These are phyloP conservation scores for Cataglyphis livida DNA, from an alignment of 2,888 invertebrate species.

Conservation along the genomic window DNA sequence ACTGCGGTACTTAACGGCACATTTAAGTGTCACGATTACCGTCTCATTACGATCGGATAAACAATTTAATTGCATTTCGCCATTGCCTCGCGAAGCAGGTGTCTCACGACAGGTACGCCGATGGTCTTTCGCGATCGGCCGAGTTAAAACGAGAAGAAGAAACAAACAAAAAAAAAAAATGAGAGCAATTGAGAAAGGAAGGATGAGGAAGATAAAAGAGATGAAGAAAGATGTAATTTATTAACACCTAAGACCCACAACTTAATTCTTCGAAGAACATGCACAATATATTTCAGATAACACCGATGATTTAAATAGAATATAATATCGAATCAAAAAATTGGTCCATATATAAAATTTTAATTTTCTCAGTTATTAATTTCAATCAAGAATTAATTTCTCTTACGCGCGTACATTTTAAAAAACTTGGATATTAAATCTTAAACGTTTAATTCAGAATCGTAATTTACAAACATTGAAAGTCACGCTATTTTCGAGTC, in stretches of 20 bases:
- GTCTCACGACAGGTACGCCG: slow-evolving; percentile 46
- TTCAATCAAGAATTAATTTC: not conserved
- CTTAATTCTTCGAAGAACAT: slow-evolving; percentile 14
- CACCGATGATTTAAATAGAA: slow-evolving; percentile 35
- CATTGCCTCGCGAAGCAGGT: slow-evolving; percentile 63
- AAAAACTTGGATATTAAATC: slow-evolving; percentile 7
- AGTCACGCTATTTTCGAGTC: not conserved
- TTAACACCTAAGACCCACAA: slow-evolving; percentile 14
- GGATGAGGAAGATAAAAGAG: not conserved
- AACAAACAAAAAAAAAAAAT: slow-evolving; percentile 23
- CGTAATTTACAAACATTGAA: not conserved
- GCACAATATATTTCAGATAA: slow-evolving; percentile 12
- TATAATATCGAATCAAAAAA: slow-evolving; percentile 9
- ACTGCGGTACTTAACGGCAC: slow-evolving; percentile 16
- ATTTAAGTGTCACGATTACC: slow-evolving; percentile 67
- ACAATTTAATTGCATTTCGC: slow-evolving; percentile 66
- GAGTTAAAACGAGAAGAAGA: not conserved
- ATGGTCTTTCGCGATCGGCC: slow-evolving; percentile 7
- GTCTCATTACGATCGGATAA: slow-evolving; percentile 62
- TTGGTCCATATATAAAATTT: not conserved
- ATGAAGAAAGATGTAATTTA: slow-evolving; percentile 2
- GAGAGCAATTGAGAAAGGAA: slow-evolving; percentile 10
- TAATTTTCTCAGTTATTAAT: slow-evolving; percentile 25
- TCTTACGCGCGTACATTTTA: not conserved
- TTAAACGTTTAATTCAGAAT: not conserved